Conservation (phyloP, 2,797 vertebrate species). For the Schizopygopsis pylzovi region DNA sequence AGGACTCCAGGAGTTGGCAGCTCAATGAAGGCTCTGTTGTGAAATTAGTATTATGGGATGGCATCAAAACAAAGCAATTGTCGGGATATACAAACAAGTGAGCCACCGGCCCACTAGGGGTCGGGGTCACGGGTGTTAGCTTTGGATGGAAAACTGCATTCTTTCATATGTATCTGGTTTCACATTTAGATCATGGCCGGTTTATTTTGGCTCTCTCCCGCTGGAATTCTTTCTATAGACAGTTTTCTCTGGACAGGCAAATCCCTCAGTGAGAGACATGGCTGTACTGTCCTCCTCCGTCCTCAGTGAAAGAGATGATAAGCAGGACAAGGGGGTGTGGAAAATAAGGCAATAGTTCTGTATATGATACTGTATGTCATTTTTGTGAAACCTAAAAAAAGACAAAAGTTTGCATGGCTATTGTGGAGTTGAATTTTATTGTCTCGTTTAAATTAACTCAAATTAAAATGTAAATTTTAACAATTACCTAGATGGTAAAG, state of each 20-base stretch:
- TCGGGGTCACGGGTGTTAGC: slow-evolving; percentile 73
- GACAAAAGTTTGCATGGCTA: neutral
- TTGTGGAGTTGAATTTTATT: neutral
- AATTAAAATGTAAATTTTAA: neutral
- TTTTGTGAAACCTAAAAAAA: neutral
- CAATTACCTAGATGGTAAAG: no score
- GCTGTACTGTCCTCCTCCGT: slow-evolving; percentile 31
- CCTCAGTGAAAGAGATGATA: slow-evolving; percentile 8
- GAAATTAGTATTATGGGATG: slow-evolving; percentile 53
- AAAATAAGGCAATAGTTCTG: neutral
- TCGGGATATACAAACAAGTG: slow-evolving; percentile 48
- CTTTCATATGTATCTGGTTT: slow-evolving; percentile 82
- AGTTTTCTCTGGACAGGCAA: slow-evolving; percentile 53
- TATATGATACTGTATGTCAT: neutral
- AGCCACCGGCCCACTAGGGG: slow-evolving; percentile 33
- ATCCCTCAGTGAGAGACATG: slow-evolving; percentile 46
- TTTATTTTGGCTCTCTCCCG: slow-evolving; percentile 69
- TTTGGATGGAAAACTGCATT: slow-evolving; percentile 80
- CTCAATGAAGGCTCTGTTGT: slow-evolving; percentile 43
- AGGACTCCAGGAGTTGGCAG: slow-evolving; percentile 60
- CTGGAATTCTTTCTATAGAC: slow-evolving; percentile 63
- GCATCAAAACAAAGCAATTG: slow-evolving; percentile 53
- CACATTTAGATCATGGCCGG: slow-evolving; percentile 71
- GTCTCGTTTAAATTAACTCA: no score
- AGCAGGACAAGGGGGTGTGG: neutral